Conservation (phyloP, 2,113 vertebrate genomes). For the Pachyramphus minor region DNA sequence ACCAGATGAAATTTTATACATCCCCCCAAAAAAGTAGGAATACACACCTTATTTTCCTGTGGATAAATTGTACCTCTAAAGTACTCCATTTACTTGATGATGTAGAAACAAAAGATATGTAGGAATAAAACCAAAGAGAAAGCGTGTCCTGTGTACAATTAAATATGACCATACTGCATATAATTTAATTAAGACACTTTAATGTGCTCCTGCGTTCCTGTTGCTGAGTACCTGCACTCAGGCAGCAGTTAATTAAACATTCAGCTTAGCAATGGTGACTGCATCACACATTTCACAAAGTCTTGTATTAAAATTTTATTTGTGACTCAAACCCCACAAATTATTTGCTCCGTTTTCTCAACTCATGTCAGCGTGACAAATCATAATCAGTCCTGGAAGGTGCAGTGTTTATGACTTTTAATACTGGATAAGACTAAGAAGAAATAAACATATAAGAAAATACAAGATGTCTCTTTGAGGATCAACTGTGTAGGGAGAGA, state of each 20-base stretch:
- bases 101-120: not conserved
- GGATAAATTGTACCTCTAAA: not conserved
- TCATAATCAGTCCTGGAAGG: not conserved
- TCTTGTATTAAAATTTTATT: not conserved
- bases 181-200: slow-evolving; percentile 29
- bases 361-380: not conserved
- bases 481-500: not conserved
- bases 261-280: not conserved
- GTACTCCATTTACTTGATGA: not conserved
- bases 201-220: not conserved
- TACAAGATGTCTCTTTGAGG: not conserved
- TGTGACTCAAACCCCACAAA: not conserved
- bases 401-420: not conserved
- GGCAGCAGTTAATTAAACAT: not conserved
- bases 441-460: not conserved
- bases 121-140: not conserved
- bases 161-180: not conserved
- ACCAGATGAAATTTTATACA: not conserved
- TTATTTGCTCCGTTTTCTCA: not conserved
- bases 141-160: not conserved
- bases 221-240: slow-evolving; percentile 38
- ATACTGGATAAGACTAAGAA: not conserved
- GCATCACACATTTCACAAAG: not conserved
- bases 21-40: not conserved
- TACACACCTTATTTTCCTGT: not conserved